Evolutionary conservation across 2,888 invertebrate genomes (phyloP), one percentile per base, ranked within the genome.

Genomic region (Noctua janthe): DNA sequence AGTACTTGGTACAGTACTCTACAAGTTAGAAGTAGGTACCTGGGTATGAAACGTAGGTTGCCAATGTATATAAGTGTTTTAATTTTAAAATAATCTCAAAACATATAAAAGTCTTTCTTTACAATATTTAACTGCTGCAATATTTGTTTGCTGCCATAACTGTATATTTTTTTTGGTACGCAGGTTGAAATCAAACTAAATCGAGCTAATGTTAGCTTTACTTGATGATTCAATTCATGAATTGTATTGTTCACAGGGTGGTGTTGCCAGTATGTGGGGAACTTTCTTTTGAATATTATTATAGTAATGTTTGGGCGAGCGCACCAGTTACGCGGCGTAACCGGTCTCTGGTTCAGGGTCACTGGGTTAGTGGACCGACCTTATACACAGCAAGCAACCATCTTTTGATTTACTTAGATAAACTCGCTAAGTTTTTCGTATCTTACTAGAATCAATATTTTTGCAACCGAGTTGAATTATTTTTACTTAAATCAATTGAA

Each of bases 321-420:
- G 93, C 91, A 94, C 94, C 90, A 93, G 92, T 91, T 94, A 92
- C 92, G 90, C 89, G 81, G 90, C 89, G 91, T 92, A 94, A 95
- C 96, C 95, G 95, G 96, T 96, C 91, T 90, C 78, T 88, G 35
- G 85, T 90, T 93, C 94, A 96, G 94, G 96, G 96, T 95, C 94
- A 97, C 93, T 96, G 91, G 95, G 96, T 95, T 93, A 96, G 93
- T 94, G 92, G 94, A 93, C 94, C 93, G 91, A 81, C 83, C 82
- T 83, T 84, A 79, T 56, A 82, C 66, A 76, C 56, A 72, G 74
- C 72, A 70, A 69, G 56, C 69, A 29, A 76, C 67, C 72, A 81
- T 84, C 67, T 75, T 81, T 71, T 76, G 64, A 66, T 73, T 74
- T 73, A 62, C 29, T 76, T 70, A 73, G n/a, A 23, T 66, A 29